Evolutionary conservation across 2,888 invertebrate genomes (phyloP), one percentile per base, ranked within the genome.

Genomic region (Cyclophora punctaria): DNA sequence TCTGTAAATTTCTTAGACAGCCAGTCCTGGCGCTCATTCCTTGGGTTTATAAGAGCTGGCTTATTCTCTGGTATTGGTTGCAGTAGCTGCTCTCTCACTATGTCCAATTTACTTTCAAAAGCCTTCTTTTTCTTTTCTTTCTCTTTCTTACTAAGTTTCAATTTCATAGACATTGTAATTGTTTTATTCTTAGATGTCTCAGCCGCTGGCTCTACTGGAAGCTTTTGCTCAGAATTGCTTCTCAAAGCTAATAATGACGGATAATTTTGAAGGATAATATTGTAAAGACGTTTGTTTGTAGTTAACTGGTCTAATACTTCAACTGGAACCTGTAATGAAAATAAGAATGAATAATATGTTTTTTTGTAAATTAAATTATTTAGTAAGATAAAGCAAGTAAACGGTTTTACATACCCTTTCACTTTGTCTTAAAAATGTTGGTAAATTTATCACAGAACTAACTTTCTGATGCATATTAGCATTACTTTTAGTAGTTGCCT

Each of bases 401-500:
- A 2, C 20, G 20, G 20, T 1, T 20, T 1, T 20, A 20, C 55
- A 58, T 81, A 93, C 93, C 89, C 91, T 93, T 80, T 94, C 94
- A 67, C 92, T 92, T 77, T 93, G 91, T 67, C 90, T 90, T 47
- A 95, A 90, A 76, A 93, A 96, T 3, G 95, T 96, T 2, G 95
- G 96, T 48, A 96, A 82, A 76, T 94, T 93, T 37, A 95, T 91
- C 51, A 94, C 93, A 47, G 95, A 95, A 63, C 91, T 90, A 53
- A 83, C 84, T 77, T 85, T 88, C 46, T 71, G 76, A 49, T 72
- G 71, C 43, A 80, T 64, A 57, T 89, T 87, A 41, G 86, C 85
- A 54, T 90, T 89, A 59, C 80, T 84, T 58, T 89, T 85, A 1
- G 80, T 83, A 0, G 75, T 76, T 40, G 79, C 82, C 69, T 87